These are phyloP conservation scores for Plectus sambesii DNA, from an alignment of 1,140 invertebrate species.

Conservation along the genomic window DNA sequence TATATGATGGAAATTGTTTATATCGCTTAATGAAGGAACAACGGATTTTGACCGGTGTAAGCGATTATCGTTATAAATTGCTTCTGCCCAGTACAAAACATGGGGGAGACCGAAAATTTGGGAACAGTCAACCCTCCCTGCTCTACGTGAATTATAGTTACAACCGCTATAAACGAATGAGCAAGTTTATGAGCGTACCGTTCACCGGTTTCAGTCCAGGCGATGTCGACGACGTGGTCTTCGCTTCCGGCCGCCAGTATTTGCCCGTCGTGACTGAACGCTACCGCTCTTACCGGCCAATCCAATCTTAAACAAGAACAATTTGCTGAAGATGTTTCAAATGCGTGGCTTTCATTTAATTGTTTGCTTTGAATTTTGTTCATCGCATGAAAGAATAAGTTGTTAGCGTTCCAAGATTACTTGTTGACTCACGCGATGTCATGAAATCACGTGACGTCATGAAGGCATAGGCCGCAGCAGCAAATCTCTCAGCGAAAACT, in stretches of 20 bases:
- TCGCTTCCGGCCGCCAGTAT: neutral
- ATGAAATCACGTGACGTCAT: too few relatives aligned
- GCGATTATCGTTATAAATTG: neutral
- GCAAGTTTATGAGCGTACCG: neutral
- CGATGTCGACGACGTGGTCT: neutral
- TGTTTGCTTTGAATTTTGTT: too few relatives aligned
- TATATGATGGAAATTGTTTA: too few relatives aligned
- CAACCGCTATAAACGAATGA: neutral
- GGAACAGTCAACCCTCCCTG: neutral
- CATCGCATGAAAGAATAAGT: too few relatives aligned
- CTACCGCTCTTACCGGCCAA: neutral
- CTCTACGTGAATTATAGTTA: neutral
- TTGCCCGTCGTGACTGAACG: neutral
- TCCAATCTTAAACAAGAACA: neutral
- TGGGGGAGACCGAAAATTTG: neutral
- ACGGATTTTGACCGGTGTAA: too few relatives aligned
- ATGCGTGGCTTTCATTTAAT: too few relatives aligned
- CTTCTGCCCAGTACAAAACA: neutral
- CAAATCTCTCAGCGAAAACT: too few relatives aligned
- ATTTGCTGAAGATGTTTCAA: too few relatives aligned
- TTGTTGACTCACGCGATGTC: too few relatives aligned
- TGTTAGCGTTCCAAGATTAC: too few relatives aligned
- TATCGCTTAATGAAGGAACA: too few relatives aligned
- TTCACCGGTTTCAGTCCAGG: neutral
- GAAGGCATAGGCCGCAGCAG: too few relatives aligned